These are phyloP conservation scores for Zeus faber DNA, from an alignment of 2,113 vertebrate species.

Conservation along the genomic window DNA sequence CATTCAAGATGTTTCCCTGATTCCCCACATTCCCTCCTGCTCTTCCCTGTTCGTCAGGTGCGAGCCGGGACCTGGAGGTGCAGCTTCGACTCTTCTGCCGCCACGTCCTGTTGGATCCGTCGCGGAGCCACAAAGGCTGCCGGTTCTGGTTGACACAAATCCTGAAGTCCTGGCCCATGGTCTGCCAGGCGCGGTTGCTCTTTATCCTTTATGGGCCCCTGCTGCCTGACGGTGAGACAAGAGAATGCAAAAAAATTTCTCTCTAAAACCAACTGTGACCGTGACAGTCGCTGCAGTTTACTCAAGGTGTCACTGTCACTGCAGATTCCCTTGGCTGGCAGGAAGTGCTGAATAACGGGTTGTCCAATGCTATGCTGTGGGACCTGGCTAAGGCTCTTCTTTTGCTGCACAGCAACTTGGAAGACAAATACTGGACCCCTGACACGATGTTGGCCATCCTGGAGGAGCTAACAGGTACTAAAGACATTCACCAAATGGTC, in stretches of 20 bases:
- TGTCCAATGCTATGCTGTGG: conserved; percentile 76
- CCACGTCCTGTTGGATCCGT: conserved; percentile 79
- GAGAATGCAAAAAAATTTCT: not conserved
- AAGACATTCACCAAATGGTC: too few species aligned
- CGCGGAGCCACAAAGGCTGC: conserved; percentile 66
- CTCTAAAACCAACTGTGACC: not conserved
- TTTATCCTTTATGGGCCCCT: conserved; percentile 87
- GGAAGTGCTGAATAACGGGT: conserved; percentile 74
- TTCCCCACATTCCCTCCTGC: not conserved
- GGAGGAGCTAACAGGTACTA: conserved; percentile 87
- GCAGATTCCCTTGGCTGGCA: conserved; percentile 83
- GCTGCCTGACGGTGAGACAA: conserved; percentile 73
- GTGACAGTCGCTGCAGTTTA: not conserved
- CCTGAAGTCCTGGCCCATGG: conserved; percentile 87
- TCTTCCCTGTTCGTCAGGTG: conserved; percentile 67
- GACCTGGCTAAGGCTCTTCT: conserved; percentile 81
- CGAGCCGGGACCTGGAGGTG: conserved; percentile 73
- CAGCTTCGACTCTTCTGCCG: conserved; percentile 83
- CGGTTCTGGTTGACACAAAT: conserved; percentile 86
- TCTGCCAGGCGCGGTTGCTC: conserved; percentile 85
- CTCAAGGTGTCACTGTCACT: not conserved
- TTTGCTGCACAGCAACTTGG: conserved; percentile 69
- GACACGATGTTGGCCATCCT: conserved; percentile 82
- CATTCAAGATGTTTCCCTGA: too few species aligned
- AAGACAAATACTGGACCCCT: conserved; percentile 76